These are phyloP conservation scores for Cephus rjabovi DNA, from an alignment of 2,888 invertebrate species.

Conservation along the genomic window DNA sequence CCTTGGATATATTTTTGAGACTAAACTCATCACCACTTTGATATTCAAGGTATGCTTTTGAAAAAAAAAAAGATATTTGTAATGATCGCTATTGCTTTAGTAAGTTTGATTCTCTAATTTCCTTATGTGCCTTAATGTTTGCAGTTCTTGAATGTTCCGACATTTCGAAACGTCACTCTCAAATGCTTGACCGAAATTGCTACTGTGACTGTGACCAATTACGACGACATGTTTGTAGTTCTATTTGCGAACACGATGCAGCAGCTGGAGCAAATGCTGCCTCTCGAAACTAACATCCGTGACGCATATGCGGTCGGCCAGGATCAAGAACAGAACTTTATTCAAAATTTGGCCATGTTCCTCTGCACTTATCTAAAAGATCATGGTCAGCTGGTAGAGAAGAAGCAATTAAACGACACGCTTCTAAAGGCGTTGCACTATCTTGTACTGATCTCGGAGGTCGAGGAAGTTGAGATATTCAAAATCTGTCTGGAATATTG, in stretches of 20 bases:
- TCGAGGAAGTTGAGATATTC: conserved; percentile 99
- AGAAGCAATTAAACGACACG: conserved; percentile 80
- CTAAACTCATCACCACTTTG: conserved; percentile 93
- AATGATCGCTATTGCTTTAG: neutral
- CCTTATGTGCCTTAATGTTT: conserved; percentile 35
- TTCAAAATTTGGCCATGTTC: conserved; percentile 97
- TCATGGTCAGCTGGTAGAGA: conserved; percentile 90
- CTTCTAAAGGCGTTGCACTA: conserved; percentile 88
- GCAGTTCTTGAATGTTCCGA: conserved; percentile 94
- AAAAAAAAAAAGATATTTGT: neutral
- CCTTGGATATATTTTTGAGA: conserved; percentile 99
- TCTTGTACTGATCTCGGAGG: conserved; percentile 93
- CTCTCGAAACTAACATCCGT: conserved; percentile 90
- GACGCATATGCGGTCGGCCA: conserved; percentile 93
- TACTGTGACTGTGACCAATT: conserved; percentile 88
- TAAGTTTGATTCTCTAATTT: neutral
- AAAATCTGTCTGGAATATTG: conserved; percentile 99
- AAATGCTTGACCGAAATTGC: conserved; percentile 99
- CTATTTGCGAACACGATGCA: conserved; percentile 93
- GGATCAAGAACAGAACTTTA: conserved; percentile 98
- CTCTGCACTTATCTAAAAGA: conserved; percentile 97
- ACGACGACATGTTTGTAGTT: conserved; percentile 92
- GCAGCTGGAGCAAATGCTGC: conserved; percentile 92
- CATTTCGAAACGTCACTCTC: conserved; percentile 97
- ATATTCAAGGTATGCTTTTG: conserved; percentile 78